Evolutionary conservation across 1,140 invertebrate species (phyloP), one percentile per base, ranked within the genome.

Genomic region (Nomia melanderi): DNA sequence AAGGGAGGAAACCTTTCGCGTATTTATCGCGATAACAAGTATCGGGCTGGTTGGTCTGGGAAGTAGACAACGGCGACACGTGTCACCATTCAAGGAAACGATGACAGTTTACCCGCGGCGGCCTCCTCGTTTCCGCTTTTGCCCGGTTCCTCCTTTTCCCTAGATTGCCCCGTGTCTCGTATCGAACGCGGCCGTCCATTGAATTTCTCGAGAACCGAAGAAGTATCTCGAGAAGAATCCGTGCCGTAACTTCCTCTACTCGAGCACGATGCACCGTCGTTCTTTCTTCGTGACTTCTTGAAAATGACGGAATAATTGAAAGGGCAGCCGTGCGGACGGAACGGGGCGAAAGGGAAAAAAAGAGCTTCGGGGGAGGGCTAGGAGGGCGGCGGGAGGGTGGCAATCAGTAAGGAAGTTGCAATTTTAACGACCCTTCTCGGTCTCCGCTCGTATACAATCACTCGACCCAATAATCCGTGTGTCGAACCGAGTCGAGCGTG

Each of bases 241-340:
- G 82, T 79, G 77, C 77, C 62, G 75, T 81, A 78, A 81, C 75
- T 83, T 76, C 39, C 54, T 69, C 74, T 83, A 65, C 72, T 87
- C 88, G 63, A 81, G 78, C 67, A 83, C 66, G 82, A 23, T 11
- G 63, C 36, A 47, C 31, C n/a, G 60, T 9, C 44, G 63, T 57
- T 76, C 54, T 71, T n/a, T 70, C 54, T 62, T 83, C 77, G 77
- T 60, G 80, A 83, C 77, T 59, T 66, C 82, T 83, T 71, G 77
- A 76, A 79, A 83, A 79, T 71, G 79, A 83, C 81, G 65, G 82
- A 83, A 83, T 83, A 83, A 83, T 83, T 78, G 69, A 78, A 79
- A 83, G 74, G 23, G 41, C 3, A 14, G 44, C 44, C 1, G 47
- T 7, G 4, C 44, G 56, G 65, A 29, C 25, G 3, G 23, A 23